Evolutionary conservation across 2,113 vertebrate species (phyloP).

Genomic region (Cynopterus brachyotis): DNA sequence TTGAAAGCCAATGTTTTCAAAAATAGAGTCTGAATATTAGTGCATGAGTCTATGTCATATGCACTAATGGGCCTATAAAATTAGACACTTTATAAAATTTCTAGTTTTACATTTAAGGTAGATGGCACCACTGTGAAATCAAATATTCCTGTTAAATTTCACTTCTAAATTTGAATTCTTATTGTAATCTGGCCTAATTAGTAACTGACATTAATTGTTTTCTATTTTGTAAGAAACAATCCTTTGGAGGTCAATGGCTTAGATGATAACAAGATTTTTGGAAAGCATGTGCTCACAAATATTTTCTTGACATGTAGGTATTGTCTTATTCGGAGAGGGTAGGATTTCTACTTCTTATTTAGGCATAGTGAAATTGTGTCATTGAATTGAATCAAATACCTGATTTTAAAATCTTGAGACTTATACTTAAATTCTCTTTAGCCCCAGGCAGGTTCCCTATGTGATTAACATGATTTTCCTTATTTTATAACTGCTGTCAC

Average conservation of each 20-base stretch:
- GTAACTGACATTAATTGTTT: not conserved
- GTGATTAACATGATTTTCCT: not conserved
- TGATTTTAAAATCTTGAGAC: not conserved
- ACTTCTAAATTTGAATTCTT: slow-evolving; percentile 1
- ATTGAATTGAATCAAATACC: not conserved
- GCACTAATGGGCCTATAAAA: not conserved
- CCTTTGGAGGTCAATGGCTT: not conserved
- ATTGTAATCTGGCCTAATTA: not conserved
- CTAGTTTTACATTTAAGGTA: not conserved
- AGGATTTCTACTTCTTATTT: not conserved
- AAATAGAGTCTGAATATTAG: not conserved
- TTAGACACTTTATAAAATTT: not conserved
- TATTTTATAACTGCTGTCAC: not conserved
- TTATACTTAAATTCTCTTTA: not conserved
- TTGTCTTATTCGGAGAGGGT: not conserved
- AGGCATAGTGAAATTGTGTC: not conserved
- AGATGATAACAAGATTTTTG: not conserved
- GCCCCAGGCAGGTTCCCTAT: not conserved
- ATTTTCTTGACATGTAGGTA: not conserved
- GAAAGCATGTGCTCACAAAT: slow-evolving; percentile 3
- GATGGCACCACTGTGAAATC: not conserved
- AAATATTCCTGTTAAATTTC: not conserved
- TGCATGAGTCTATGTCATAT: not conserved
- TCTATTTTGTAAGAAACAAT: not conserved
- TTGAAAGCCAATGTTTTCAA: slow-evolving; percentile 10